A percentile compares a stretch with the other conserved stretches of the same genome.
Conservation (phyloP, 2,888 invertebrate genomes). For the Thymelicus lineola region DNA sequence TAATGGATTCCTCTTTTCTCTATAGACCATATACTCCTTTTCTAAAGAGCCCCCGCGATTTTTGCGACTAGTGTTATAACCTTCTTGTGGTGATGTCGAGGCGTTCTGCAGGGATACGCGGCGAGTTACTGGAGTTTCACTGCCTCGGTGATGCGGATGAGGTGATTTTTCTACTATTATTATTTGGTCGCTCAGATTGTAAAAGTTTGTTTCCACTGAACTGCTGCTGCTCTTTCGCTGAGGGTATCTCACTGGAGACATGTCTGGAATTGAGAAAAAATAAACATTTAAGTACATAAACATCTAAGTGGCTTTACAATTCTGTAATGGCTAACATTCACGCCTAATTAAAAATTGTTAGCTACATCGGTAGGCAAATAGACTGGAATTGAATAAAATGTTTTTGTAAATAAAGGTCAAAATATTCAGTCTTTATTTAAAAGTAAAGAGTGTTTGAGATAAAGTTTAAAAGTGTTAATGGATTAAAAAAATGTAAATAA, state of each 20-base stretch:
- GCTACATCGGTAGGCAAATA: too few species aligned
- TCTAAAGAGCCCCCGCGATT: constrained; percentile 80
- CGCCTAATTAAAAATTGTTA: too few species aligned
- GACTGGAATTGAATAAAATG: too few species aligned
- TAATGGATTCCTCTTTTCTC: constrained; percentile 89
- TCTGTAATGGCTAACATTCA: not conserved
- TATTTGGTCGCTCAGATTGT: constrained; percentile 87
- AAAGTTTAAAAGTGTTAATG: too few species aligned
- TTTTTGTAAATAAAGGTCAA: too few species aligned
- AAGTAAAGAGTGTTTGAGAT: too few species aligned
- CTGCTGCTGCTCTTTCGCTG: constrained; percentile 87
- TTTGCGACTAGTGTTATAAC: constrained; percentile 78
- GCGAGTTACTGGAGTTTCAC: constrained; percentile 70
- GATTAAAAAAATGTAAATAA: too few species aligned
- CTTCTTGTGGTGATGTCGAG: constrained; percentile 75
- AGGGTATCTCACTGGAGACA: constrained; percentile 87
- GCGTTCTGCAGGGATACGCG: constrained; percentile 78
- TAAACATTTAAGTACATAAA: not conserved
- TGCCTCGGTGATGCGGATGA: constrained; percentile 71
- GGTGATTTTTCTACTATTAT: constrained; percentile 86
- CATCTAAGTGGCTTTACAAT: not conserved
- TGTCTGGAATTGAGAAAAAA: constrained; percentile 75
- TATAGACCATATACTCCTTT: constrained; percentile 84
- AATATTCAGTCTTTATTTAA: too few species aligned
- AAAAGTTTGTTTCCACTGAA: constrained; percentile 87